phyloP scores from a whole-genome alignment of 2,888 invertebrate genomes.

The Eilema sororculum region DNA sequence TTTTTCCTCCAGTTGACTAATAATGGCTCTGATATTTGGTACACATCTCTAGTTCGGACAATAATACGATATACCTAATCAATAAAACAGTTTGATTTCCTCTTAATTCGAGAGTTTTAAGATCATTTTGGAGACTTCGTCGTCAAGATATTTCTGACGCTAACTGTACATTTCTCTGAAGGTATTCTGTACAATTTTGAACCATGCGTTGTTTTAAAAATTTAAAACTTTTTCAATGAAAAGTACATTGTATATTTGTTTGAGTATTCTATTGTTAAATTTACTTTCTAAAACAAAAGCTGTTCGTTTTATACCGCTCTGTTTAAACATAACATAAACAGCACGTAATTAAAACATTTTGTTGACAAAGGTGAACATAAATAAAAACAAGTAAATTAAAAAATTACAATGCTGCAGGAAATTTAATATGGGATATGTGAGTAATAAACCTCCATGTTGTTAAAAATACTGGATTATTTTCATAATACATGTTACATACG shows the following conservation, averaged over 20 bases:
- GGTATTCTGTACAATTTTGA: slow-evolving; percentile 17
- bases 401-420: not conserved
- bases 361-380: slow-evolving; percentile 23
- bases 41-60: too few relatives aligned
- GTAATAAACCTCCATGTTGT: not conserved
- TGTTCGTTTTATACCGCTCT: slow-evolving; percentile 34
- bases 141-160: too few relatives aligned
- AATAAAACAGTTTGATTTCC: too few relatives aligned
- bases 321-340: slow-evolving; percentile 36
- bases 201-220: slow-evolving; percentile 34
- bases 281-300: slow-evolving; percentile 43
- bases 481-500: not conserved
- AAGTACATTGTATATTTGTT: slow-evolving; percentile 34
- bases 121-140: too few relatives aligned
- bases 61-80: too few relatives aligned
- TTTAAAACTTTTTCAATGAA: slow-evolving; percentile 38
- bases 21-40: too few relatives aligned
- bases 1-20: too few relatives aligned
- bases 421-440: not conserved
- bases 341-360: slow-evolving; percentile 34
- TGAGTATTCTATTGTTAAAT: slow-evolving; percentile 36
- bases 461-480: not conserved
- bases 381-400: slow-evolving; percentile 11
- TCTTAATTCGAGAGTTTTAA: too few relatives aligned
- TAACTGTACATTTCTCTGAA: too few relatives aligned